Conservation (phyloP, 2,888 invertebrate species). For the Trissolcus brochymenae region DNA sequence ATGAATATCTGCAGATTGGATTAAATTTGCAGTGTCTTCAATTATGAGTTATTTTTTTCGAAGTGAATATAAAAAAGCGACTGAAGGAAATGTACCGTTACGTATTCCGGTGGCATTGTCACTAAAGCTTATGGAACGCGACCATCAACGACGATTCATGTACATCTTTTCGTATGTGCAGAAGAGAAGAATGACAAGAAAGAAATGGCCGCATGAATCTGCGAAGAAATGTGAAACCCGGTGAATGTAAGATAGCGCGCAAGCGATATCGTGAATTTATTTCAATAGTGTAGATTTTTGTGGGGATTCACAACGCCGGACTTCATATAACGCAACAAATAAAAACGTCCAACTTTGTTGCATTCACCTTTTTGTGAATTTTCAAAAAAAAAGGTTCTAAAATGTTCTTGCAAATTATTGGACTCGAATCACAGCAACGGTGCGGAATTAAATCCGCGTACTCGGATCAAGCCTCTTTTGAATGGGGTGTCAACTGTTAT, state of each 20-base stretch:
- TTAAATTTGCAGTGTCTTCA: constrained; percentile 25
- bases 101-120: constrained; percentile 70
- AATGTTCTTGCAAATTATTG: constrained; percentile 7
- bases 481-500: background rate
- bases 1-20: constrained; percentile 12
- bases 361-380: constrained; percentile 30
- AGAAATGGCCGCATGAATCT: constrained; percentile 56
- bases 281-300: constrained; percentile 54
- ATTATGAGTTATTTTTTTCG: constrained; percentile 35
- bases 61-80: constrained; percentile 39
- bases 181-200: constrained; percentile 58
- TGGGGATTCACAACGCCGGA: constrained; percentile 51
- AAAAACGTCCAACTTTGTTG: too few relatives aligned
- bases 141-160: constrained; percentile 69
- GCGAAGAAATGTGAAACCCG: constrained; percentile 51
- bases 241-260: constrained; percentile 56
- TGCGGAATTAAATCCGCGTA: background rate
- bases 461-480: constrained; percentile 3
- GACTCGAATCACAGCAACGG: constrained; percentile 24
- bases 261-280: constrained; percentile 59
- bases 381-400: constrained; percentile 8
- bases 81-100: constrained; percentile 68
- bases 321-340: constrained; percentile 9
- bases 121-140: constrained; percentile 65
- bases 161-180: constrained; percentile 56